Base-by-base conservation (phyloP, 2,888 invertebrate genomes). In the Acronicta leporina region DNA sequence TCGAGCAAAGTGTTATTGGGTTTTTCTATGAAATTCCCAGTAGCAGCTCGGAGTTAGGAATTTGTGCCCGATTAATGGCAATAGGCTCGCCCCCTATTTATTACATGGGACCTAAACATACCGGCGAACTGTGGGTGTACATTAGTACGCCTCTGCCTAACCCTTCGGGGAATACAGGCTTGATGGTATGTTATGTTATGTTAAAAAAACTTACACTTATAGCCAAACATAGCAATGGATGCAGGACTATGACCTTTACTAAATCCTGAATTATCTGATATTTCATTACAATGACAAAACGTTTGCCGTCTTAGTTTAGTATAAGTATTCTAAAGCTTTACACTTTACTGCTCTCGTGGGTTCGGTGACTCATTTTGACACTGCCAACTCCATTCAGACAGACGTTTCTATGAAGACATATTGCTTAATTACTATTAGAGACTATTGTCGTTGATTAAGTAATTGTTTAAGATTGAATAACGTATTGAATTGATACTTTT, bases 251-350 rank as follows among this genome's bases (percentile, higher is more conserved):
- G 33, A 64, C 63, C 63, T 74, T 69, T 76, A 77, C 73, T 64
- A 81, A 85, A 82, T 81, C 78, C 68, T 68, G 63, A 80, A 75
- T 84, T 82, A 86, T 86, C 81, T 73, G 66, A 77, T 83, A 80
- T 77, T 86, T 84, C 82, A 87, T 87, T 88, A 87, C 81, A 82
- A 76, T 83, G 85, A 87, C 85, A 82, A 81, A 86, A 74, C 80
- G 77, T 73, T 75, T 71, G 64, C 70, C 73, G 59, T 85, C 82
- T 66, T 62, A 81, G 73, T 80, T 80, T 47, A 79, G 81, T 65
- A 67, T 61, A 73, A 73, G 75, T 65, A 77, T 79, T 80, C 72
- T 80, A 69, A 68, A 70, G 66, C 75, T 70, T 83, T 79, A 81
- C 75, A 80, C 82, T 84, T 81, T 35, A 82, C 75, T 73, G 67